These are phyloP conservation scores for Dicrostonyx torquatus DNA, from an alignment of 2,797 vertebrate species.

Conservation along the genomic window DNA sequence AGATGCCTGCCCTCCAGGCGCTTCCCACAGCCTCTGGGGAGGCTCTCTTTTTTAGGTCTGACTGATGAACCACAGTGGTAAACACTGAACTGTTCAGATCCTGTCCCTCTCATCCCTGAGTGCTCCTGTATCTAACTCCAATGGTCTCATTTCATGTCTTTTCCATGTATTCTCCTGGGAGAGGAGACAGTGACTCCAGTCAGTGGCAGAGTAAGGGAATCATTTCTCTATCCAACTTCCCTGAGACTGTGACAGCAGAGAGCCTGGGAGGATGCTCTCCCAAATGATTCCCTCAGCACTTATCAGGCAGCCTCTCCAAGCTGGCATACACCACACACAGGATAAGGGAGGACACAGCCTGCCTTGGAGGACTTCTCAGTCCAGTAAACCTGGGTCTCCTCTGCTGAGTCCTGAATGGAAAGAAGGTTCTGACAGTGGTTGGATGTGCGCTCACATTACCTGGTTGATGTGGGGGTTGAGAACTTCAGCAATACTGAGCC, in stretches of 20 bases:
- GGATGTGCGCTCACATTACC: not conserved
- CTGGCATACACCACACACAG: not conserved
- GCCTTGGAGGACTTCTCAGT: not conserved
- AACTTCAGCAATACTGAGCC: not conserved
- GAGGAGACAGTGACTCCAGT: not conserved
- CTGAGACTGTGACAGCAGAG: not conserved
- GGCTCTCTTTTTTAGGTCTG: not conserved
- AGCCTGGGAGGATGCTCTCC: not conserved
- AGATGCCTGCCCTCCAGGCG: not conserved
- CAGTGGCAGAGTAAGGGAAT: not conserved
- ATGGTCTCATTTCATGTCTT: not conserved
- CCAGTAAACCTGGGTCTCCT: not conserved
- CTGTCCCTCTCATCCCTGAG: not conserved
- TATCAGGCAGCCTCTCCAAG: not conserved
- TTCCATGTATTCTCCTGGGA: not conserved
- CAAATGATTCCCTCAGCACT: not conserved
- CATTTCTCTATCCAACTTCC: not conserved
- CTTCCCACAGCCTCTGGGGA: not conserved
- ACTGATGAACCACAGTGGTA: not conserved
- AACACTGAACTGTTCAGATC: not conserved
- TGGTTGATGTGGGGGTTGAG: not conserved
- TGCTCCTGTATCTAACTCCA: accelerated
- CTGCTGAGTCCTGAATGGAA: not conserved
- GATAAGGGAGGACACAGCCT: not conserved
- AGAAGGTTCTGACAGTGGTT: not conserved